A percentile compares a stretch with the other conserved stretches of the same genome.
phyloP scores from a whole-genome alignment of 2,888 invertebrate genomes.

The Lysandra coridon region DNA sequence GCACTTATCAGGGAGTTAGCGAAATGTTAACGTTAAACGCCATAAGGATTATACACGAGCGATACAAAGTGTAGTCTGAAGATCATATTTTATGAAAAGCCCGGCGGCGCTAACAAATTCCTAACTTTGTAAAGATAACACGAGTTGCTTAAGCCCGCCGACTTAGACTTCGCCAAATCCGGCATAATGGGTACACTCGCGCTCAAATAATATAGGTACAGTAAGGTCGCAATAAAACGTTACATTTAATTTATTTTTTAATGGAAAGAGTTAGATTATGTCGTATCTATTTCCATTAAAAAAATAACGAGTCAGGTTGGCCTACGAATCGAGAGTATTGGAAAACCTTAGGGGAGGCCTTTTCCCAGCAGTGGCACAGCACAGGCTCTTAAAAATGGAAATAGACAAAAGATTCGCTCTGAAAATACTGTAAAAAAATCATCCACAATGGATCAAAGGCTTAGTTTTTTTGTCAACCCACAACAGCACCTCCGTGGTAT shows the following conservation, averaged over 20 bases:
- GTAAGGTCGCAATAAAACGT: background rate
- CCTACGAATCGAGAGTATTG: too few species aligned
- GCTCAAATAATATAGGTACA: background rate
- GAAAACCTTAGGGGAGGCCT: too few species aligned
- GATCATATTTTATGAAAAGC: constrained; percentile 54
- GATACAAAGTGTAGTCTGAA: constrained; percentile 40
- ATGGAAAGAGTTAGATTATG: too few species aligned
- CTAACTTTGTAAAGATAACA: constrained; percentile 67
- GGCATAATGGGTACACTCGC: constrained; percentile 43
- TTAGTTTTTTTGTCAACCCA: too few species aligned
- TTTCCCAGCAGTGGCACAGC: too few species aligned
- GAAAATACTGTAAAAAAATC: too few species aligned
- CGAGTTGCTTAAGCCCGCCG: constrained; percentile 56
- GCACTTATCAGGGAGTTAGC: background rate
- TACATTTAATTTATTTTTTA: background rate
- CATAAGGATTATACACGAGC: constrained; percentile 33
- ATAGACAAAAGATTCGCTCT: too few species aligned
- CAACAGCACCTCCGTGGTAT: too few species aligned
- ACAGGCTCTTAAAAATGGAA: too few species aligned
- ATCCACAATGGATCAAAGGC: too few species aligned
- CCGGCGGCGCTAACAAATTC: constrained; percentile 60
- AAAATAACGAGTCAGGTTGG: too few species aligned
- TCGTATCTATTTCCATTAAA: too few species aligned
- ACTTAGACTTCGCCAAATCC: constrained; percentile 51
- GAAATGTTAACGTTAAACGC: constrained; percentile 13